phyloP scores from a whole-genome alignment of 2,888 invertebrate species.

The Netelia virgata region DNA sequence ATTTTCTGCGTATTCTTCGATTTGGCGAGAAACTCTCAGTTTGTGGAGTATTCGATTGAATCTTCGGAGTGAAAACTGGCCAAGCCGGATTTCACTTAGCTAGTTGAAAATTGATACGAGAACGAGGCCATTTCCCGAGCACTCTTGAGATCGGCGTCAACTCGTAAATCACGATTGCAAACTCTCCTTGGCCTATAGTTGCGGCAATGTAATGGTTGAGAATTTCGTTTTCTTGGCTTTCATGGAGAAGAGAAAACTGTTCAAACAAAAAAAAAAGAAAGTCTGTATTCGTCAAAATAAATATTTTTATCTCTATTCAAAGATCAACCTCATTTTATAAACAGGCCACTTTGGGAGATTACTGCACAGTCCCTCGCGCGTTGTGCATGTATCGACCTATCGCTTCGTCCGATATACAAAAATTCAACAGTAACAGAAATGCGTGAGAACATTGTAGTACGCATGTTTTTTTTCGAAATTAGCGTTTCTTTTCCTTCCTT shows the following conservation, averaged over 20 bases:
- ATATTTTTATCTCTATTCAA: slow-evolving; percentile 72
- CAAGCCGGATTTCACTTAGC: neutral
- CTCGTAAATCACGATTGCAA: slow-evolving; percentile 27
- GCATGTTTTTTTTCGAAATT: slow-evolving; percentile 10
- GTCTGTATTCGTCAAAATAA: slow-evolving; percentile 71
- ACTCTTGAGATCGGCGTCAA: slow-evolving; percentile 14
- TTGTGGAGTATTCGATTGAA: neutral
- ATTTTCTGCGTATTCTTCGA: slow-evolving; percentile 26
- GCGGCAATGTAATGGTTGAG: slow-evolving; percentile 18
- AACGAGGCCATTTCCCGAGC: neutral
- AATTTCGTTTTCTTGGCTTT: slow-evolving; percentile 37
- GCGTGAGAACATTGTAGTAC: neutral
- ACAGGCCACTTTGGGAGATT: slow-evolving; percentile 21
- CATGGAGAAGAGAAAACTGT: slow-evolving; percentile 39
- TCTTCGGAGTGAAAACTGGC: neutral
- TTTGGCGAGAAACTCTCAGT: slow-evolving; percentile 4
- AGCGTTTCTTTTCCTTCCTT: neutral
- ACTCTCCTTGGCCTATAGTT: slow-evolving; percentile 57
- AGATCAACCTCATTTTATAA: slow-evolving; percentile 39
- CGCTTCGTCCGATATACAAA: slow-evolving; percentile 33
- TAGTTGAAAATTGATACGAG: neutral
- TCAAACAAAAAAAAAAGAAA: slow-evolving; percentile 51
- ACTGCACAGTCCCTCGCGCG: neutral
- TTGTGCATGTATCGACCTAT: neutral
- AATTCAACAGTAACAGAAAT: slow-evolving; percentile 42